Percentiles rank a stretch among this genome's conserved stretches.
phyloP scores from a whole-genome alignment of 2,888 invertebrate genomes.

The Latheticus oryzae region DNA sequence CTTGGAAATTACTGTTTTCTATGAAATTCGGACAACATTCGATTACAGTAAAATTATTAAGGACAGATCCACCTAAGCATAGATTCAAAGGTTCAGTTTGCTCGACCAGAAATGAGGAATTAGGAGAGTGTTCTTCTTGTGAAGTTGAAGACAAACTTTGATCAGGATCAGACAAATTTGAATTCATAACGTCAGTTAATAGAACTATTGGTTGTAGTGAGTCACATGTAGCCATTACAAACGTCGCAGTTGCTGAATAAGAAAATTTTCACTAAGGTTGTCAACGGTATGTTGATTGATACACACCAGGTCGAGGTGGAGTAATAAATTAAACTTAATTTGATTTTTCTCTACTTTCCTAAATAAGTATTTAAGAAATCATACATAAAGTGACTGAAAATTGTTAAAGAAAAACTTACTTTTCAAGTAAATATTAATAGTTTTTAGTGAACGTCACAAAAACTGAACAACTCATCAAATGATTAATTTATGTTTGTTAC shows the following conservation, averaged over 20 bases:
- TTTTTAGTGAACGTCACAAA: no score
- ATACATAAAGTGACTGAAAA: no score
- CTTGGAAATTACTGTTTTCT: slow-evolving; percentile 29
- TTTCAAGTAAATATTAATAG: no score
- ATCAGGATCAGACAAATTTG: neutral
- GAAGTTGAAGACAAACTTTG: neutral
- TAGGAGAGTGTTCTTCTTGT: neutral
- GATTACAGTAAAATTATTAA: neutral
- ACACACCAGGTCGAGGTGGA: no score
- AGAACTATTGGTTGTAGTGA: slow-evolving; percentile 16
- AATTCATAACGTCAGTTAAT: slow-evolving; percentile 16
- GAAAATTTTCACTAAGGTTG: slow-evolving; percentile 6
- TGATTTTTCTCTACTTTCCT: no score
- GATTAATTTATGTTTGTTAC: no score
- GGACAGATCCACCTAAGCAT: slow-evolving; percentile 11
- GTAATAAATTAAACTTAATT: no score
- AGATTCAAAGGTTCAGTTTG: slow-evolving; percentile 38
- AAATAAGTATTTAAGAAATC: no score
- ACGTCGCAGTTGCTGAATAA: no score
- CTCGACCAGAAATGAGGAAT: slow-evolving; percentile 16
- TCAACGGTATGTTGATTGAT: slow-evolving; percentile 18
- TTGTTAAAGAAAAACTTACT: no score
- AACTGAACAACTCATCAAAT: no score
- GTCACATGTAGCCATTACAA: slow-evolving; percentile 18
- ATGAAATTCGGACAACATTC: neutral